phyloP scores from a whole-genome alignment of 2,888 invertebrate species.

The Chromoteleia sp. region DNA sequence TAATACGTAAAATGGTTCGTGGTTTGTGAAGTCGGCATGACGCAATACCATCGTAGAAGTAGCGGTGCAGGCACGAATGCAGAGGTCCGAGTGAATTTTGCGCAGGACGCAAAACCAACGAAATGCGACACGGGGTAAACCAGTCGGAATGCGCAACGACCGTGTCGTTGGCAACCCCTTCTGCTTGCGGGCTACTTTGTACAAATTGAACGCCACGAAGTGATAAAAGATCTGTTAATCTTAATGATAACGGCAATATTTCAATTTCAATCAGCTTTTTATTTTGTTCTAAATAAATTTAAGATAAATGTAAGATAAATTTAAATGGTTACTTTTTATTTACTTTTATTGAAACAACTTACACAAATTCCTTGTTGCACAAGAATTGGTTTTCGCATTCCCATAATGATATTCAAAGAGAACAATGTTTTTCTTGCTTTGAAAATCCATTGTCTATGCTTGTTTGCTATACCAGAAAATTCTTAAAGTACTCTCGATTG shows the following conservation, averaged over 20 bases:
- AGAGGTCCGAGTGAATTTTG: constrained; percentile 77
- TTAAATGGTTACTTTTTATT: too few species aligned
- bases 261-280: not conserved
- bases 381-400: too few species aligned
- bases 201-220: constrained; percentile 75
- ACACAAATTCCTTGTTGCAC: too few species aligned
- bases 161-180: constrained; percentile 77
- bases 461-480: too few species aligned
- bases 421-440: too few species aligned
- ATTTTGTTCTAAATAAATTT: not conserved
- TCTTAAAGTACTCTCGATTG: too few species aligned
- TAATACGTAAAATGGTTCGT: constrained; percentile 42
- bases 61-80: constrained; percentile 68
- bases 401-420: too few species aligned
- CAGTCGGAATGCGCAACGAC: constrained; percentile 76
- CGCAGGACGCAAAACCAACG: constrained; percentile 76
- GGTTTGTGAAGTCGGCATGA: constrained; percentile 51
- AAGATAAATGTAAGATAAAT: too few species aligned
- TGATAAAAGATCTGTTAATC: constrained; percentile 75
- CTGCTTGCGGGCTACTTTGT: constrained; percentile 79
- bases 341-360: too few species aligned
- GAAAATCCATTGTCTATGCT: too few species aligned
- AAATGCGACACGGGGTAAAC: constrained; percentile 73
- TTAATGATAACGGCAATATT: constrained; percentile 41
- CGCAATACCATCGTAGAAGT: constrained; percentile 44